Conservation (phyloP, 2,797 vertebrate genomes). For the Chloroceryle inda region DNA sequence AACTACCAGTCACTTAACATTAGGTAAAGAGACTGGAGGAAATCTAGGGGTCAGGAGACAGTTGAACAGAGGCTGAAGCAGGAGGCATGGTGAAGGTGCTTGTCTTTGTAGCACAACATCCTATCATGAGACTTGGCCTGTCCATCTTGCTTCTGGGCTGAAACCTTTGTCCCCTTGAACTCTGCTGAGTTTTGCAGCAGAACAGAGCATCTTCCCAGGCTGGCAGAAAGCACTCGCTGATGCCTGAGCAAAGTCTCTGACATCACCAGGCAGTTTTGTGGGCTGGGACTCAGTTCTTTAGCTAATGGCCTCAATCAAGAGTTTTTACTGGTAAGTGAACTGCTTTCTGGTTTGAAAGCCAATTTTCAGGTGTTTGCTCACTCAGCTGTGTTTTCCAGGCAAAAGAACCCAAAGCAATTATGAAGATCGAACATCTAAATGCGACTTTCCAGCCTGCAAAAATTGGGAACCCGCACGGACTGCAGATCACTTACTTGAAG, state of each 20-base stretch:
- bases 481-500: constrained; percentile 97
- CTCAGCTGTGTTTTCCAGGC: constrained; percentile 82
- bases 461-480: constrained; percentile 93
- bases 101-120: background rate
- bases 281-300: background rate
- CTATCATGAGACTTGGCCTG: background rate
- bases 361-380: background rate
- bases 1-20: background rate
- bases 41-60: background rate
- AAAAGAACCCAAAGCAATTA: constrained; percentile 94
- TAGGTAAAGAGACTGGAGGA: background rate
- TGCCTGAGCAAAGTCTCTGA: fast-evolving
- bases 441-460: constrained; percentile 96
- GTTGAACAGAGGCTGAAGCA: background rate
- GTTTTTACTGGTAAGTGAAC: background rate
- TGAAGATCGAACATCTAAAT: constrained; percentile 96
- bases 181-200: background rate
- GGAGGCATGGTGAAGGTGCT: background rate
- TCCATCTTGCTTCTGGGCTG: background rate
- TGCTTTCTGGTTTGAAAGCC: background rate
- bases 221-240: background rate
- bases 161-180: background rate
- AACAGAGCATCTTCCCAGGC: background rate
- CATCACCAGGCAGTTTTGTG: background rate
- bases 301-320: background rate